These are phyloP conservation scores for Ammodytes marinus DNA, from an alignment of 2,113 vertebrate species.

Conservation along the genomic window DNA sequence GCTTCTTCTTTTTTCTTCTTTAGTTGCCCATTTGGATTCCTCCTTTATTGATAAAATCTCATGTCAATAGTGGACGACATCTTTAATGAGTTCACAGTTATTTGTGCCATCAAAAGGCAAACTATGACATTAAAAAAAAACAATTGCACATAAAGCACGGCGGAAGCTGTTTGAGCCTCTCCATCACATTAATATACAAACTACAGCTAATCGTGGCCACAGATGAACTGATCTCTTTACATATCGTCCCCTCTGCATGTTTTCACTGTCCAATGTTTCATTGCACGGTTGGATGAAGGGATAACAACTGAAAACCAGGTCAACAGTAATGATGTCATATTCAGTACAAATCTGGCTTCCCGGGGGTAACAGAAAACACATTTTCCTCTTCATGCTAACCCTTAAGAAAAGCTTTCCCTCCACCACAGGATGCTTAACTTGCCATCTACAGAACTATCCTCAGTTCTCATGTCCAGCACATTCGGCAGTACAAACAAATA, in stretches of 20 bases:
- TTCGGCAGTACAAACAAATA: conserved; percentile 14
- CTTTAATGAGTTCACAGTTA: conserved; percentile 20
- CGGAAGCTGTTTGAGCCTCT: neutral
- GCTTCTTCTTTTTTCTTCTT: conserved; percentile 19
- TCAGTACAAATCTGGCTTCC: neutral
- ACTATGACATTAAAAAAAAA: neutral
- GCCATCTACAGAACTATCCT: neutral
- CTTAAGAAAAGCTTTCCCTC: neutral
- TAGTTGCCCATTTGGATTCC: conserved; percentile 36
- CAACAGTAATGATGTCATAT: neutral
- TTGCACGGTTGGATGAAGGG: neutral
- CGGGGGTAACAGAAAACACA: neutral
- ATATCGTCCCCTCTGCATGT: neutral
- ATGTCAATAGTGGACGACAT: neutral
- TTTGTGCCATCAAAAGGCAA: neutral
- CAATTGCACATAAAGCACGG: neutral
- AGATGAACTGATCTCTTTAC: neutral
- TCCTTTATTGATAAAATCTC: conserved; percentile 5
- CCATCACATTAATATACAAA: neutral
- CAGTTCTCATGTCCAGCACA: neutral
- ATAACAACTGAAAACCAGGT: neutral
- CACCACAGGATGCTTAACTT: neutral
- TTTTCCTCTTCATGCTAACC: neutral
- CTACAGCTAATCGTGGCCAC: neutral
- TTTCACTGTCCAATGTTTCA: neutral